Base-by-base conservation (phyloP, 92 coral and sea anemone species). In the Montipora capitata region DNA sequence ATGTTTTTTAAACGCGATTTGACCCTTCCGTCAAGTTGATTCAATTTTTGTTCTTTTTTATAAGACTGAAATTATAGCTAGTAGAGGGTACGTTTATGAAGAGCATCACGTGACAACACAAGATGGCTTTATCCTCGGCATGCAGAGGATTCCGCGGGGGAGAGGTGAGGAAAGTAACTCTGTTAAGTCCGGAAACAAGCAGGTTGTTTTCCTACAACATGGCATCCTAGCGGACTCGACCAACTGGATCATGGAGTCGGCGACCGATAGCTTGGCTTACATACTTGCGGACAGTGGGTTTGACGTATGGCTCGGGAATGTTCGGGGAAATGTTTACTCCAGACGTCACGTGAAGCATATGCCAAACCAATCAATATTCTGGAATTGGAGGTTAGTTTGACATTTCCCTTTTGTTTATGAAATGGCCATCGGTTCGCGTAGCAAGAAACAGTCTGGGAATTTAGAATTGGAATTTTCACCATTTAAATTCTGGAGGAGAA, bases 261-360 rank as follows among this genome's bases (percentile, higher is more conserved):
- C 95, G 38, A 80, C 91, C 38, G 65, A 74, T 64, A 96, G 99
- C 74, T 89, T 96, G 48, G 97, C 94, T 9, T 96, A 94, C 82
- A 94, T 94, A 17, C 88, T 96, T 40, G 99, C 99, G 27, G 99
- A 96, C 77, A 84, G 68, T 59, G 99, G 99, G 38, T 96, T 89
- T 43, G 99, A 96, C 76, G 99, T 96, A n/a, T 96, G 99, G 99
- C 95, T 96, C 9, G 99, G 99, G 4, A 96, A 96, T 88, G 86
- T 82, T 11, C 89, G 99, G 13, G 99, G 99, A 13, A 96, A 96
- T 48, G 95, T 85, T 52, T 96, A 92, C 85, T 92, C 99, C 20
- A 75, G 91, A 56, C 91, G 91, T 43, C 97, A 96, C 81, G 90
- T 89, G 79, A 94, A 86, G 43, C 83, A 82, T 57, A 61, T 83